Conservation (phyloP, 2,113 vertebrate genomes). For the Candoia aspera region DNA sequence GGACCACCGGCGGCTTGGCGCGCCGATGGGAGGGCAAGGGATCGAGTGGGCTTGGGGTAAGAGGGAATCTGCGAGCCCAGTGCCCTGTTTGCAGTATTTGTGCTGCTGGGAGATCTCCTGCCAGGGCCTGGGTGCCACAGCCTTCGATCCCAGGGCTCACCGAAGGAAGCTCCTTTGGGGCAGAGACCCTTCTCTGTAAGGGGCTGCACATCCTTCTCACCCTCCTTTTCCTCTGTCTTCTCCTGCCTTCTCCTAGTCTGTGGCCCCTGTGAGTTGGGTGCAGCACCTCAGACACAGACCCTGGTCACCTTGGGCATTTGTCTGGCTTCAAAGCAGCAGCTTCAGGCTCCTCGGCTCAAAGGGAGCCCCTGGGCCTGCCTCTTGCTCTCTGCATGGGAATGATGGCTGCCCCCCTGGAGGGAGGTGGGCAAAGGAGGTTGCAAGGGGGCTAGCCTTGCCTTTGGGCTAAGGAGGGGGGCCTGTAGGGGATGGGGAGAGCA, state of each 20-base stretch:
- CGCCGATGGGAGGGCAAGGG: not conserved
- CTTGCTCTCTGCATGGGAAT: not conserved
- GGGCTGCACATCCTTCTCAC: not conserved
- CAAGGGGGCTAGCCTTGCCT: not conserved
- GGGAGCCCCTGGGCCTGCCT: not conserved
- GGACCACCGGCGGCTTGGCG: not conserved
- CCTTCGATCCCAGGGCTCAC: not conserved
- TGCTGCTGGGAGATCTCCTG: not conserved
- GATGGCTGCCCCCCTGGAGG: not conserved
- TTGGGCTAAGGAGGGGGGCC: not conserved
- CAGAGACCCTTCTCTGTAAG: not conserved
- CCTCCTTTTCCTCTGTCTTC: not conserved
- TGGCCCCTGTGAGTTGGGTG: not conserved
- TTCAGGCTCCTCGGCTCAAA: conserved; percentile 46
- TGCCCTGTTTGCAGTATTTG: not conserved
- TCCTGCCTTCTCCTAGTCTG: not conserved
- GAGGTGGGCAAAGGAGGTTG: not conserved
- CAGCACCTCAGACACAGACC: not conserved
- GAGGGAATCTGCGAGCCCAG: too few species aligned
- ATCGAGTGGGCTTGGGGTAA: not conserved
- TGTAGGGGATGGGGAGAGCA: not conserved
- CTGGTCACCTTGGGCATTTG: conserved; percentile 5
- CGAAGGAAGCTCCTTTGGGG: not conserved
- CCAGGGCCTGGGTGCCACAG: not conserved
- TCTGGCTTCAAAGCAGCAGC: conserved; percentile 50